Percentiles rank a stretch among this genome's conserved stretches.
phyloP scores from a whole-genome alignment of 2,888 invertebrate species.

The Sarcophaga variegata region DNA sequence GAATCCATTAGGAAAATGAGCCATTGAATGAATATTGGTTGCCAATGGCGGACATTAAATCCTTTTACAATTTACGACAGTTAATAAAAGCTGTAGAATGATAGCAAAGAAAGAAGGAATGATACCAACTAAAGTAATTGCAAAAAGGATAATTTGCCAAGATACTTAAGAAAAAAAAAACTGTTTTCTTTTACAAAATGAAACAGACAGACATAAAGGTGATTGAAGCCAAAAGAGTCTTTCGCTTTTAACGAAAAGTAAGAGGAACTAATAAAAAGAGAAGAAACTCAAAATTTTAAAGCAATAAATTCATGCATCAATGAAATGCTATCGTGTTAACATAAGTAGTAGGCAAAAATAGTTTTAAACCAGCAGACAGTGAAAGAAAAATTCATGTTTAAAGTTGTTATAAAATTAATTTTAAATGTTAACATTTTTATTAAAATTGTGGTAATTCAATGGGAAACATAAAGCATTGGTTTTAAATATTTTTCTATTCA shows the following conservation, averaged over 20 bases:
- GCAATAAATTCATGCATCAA: not conserved
- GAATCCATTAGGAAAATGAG: slow-evolving; percentile 70
- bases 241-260: not conserved
- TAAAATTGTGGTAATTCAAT: no score
- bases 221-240: not conserved
- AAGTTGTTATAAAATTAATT: no score
- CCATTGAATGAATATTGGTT: slow-evolving; percentile 61
- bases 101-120: slow-evolving; percentile 39
- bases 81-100: slow-evolving; percentile 69
- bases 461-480: no score
- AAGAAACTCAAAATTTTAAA: slow-evolving; percentile 33
- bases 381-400: not conserved
- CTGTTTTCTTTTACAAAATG: slow-evolving; percentile 14
- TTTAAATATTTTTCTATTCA: no score
- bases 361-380: not conserved
- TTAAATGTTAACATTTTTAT: no score
- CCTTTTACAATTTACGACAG: slow-evolving; percentile 67
- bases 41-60: slow-evolving; percentile 65
- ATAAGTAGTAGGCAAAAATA: no score
- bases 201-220: slow-evolving; percentile 18
- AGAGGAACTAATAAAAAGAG: not conserved
- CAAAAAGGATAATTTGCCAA: slow-evolving; percentile 57
- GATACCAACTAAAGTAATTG: slow-evolving; percentile 65
- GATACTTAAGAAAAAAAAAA: slow-evolving; percentile 24
- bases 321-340: not conserved